These are phyloP conservation scores for Hypomesus transpacificus DNA, from an alignment of 2,113 vertebrate genomes.

Conservation along the genomic window DNA sequence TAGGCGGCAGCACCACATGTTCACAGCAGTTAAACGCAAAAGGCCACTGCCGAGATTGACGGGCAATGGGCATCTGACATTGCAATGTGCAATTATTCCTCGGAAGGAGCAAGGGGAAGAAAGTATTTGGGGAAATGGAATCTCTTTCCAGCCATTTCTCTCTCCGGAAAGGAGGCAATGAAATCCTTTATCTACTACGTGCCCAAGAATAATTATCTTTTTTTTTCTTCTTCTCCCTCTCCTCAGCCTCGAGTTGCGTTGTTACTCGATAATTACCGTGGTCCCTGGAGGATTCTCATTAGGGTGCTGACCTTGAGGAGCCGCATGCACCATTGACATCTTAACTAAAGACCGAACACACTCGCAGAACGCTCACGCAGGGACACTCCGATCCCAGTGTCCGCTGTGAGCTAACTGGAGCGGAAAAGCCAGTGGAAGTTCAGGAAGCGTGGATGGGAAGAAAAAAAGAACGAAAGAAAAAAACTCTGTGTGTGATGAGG, in stretches of 20 bases:
- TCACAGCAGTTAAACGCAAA: conserved; percentile 52
- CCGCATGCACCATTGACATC: conserved; percentile 65
- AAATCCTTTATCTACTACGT: conserved; percentile 52
- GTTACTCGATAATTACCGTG: conserved; percentile 65
- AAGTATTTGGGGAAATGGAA: conserved; percentile 47
- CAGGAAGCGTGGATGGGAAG: conserved; percentile 53
- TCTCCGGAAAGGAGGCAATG: conserved; percentile 34
- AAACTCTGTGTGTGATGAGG: conserved; percentile 45
- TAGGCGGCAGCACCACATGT: conserved; percentile 57
- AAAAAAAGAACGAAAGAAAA: conserved; percentile 19
- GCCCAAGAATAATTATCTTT: conserved; percentile 51
- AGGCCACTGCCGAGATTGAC: conserved; percentile 45
- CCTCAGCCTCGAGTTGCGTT: conserved; percentile 46
- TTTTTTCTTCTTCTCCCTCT: background rate
- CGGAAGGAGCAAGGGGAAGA: conserved; percentile 25
- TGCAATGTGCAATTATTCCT: conserved; percentile 35
- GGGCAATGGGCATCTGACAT: conserved; percentile 36
- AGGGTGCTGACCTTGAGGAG: conserved; percentile 66
- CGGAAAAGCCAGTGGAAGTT: conserved; percentile 67
- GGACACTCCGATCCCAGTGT: conserved; percentile 60
- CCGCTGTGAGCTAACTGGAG: conserved; percentile 57
- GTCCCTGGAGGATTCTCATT: conserved; percentile 65
- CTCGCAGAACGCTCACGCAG: conserved; percentile 46
- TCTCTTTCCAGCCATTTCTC: conserved; percentile 36
- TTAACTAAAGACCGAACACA: conserved; percentile 56